Evolutionary conservation across 2,888 invertebrate genomes (phyloP).

Genomic region (Spodoptera picta): DNA sequence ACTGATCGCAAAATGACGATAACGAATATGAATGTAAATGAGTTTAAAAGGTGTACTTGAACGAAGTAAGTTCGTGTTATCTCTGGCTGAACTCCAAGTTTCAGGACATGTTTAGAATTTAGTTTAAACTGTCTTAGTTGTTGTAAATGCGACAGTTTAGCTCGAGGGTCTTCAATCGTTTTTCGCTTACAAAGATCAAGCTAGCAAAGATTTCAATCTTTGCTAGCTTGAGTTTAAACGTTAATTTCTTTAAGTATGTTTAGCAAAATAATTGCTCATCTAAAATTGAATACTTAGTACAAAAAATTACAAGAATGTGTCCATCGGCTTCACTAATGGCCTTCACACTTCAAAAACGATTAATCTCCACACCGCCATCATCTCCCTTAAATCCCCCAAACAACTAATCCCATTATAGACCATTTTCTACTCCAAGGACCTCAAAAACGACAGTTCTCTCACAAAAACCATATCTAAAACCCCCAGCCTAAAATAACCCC

Average conservation of each 20-base stretch:
- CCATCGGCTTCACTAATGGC: too few species aligned
- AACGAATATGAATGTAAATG: conserved; percentile 63
- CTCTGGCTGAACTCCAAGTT: conserved; percentile 57
- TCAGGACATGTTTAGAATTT: conserved; percentile 39
- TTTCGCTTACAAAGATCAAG: too few species aligned
- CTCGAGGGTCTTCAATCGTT: not conserved
- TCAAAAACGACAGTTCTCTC: conserved; percentile 2
- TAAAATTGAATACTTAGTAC: too few species aligned
- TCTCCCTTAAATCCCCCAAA: not conserved
- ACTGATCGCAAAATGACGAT: conserved; percentile 54
- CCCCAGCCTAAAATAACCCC: conserved; percentile 21
- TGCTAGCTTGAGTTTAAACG: too few species aligned
- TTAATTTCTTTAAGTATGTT: too few species aligned
- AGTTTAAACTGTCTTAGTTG: conserved; percentile 6
- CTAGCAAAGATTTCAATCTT: too few species aligned
- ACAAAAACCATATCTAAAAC: not conserved
- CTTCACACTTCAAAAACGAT: too few species aligned
- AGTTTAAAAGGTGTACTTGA: conserved; percentile 56
- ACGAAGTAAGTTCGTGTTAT: conserved; percentile 60
- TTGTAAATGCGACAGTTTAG: too few species aligned
- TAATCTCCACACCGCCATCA: not conserved
- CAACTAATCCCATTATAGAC: not conserved
- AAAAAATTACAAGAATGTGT: too few species aligned
- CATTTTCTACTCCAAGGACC: not conserved
- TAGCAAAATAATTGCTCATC: too few species aligned